Evolutionary conservation across 1,140 invertebrate species (phyloP), one percentile per base, ranked within the genome.

Genomic region (Zaprionus africanus): DNA sequence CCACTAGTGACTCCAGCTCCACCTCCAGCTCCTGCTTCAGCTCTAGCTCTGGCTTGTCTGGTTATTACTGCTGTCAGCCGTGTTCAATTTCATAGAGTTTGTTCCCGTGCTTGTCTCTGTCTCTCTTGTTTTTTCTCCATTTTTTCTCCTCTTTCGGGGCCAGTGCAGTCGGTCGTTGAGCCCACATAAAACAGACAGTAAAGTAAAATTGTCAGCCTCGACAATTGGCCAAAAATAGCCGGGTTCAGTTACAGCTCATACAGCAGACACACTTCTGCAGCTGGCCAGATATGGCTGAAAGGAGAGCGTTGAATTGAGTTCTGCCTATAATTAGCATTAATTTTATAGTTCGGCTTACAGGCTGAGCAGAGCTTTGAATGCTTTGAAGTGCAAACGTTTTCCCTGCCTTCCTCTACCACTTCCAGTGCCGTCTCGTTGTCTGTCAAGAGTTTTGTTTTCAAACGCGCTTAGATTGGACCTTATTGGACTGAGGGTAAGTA

Each of bases 241-340:
- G 28, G 31, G n/a, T 17, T 53, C 57, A 56, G 36, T 72, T 66
- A 41, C 49, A 36, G 24, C 51, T 46, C 60, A 71, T 49, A 77
- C 81, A 60, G 38, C 4, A 38, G 17, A 41, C 13, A 60, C 34
- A 41, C 34, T 22, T 26, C 19, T 12, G 49, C 38, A 38, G 17
- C 9, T 13, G 34, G 5, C 0, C 13, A 63, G 41, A 51, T 51
- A 24, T n/a, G 46, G 17, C 19, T 11, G 38, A 41, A 51, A n/a
- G 11, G 49, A 22, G 22, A 67, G 58, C 62, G 38, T 51, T 53
- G 24, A 36, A 19, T 66, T 57, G 56, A 77, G 62, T 70, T 51
- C 67, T 79, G 79, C 56, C 85, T 85, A 79, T 90, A 82, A 90
- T 90, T 90, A 90, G 79, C 76, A 90, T 90, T 90, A 73, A 84